Conservation (phyloP, 2,113 vertebrate genomes). For the Cichladusa arquata region DNA sequence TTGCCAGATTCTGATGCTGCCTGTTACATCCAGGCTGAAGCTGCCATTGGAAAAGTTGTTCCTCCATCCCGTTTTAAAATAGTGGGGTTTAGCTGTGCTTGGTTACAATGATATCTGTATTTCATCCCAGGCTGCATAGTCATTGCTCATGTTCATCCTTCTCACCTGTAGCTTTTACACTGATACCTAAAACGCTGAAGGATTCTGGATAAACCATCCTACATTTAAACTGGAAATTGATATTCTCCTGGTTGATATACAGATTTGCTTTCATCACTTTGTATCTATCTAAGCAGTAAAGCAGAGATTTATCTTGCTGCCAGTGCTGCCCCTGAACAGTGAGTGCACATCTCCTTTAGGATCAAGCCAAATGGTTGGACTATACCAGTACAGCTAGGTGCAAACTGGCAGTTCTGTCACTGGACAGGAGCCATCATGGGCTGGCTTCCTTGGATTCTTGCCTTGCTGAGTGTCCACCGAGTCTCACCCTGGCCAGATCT, state of each 20-base stretch:
- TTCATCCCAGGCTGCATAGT: neutral
- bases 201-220: neutral
- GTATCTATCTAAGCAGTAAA: neutral
- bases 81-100: neutral
- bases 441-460: neutral
- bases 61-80: neutral
- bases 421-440: neutral
- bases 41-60: neutral
- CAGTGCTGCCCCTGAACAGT: neutral
- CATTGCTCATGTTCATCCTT: neutral
- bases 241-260: neutral
- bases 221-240: neutral
- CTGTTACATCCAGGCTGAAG: neutral
- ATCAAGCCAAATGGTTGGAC: neutral
- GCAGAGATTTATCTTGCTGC: neutral
- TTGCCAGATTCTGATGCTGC: neutral
- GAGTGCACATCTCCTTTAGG: neutral
- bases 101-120: neutral
- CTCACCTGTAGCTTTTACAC: neutral
- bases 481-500: neutral
- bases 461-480: neutral
- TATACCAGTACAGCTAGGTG: neutral
- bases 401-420: accelerated
- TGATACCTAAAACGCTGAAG: neutral
- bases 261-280: neutral